Percentiles rank a stretch among this genome's conserved stretches.
Evolutionary conservation across 2,797 vertebrate species (phyloP).

Genomic region (Peromyscus melanophrys): DNA sequence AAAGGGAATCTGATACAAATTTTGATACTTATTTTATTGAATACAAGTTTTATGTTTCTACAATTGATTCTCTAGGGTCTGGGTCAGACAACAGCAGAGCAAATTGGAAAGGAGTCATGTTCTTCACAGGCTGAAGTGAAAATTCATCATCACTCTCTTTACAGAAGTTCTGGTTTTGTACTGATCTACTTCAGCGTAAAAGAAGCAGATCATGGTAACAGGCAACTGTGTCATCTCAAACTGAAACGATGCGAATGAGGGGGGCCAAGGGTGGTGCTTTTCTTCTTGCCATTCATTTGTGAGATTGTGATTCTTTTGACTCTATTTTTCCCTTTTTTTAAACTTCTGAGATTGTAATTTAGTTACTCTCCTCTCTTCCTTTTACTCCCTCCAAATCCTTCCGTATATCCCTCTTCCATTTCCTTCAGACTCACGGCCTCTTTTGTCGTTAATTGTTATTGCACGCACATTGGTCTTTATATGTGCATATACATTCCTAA

Average conservation of each 20-base stretch:
- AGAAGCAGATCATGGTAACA: not conserved
- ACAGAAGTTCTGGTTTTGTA: not conserved
- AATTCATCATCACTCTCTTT: not conserved
- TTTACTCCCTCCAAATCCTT: not conserved
- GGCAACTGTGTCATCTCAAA: not conserved
- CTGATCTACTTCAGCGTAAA: not conserved
- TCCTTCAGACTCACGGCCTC: not conserved
- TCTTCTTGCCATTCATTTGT: not conserved
- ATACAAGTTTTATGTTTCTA: constrained; percentile 24
- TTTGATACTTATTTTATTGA: constrained; percentile 8
- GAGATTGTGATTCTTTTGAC: not conserved
- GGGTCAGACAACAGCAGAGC: not conserved
- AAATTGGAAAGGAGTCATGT: not conserved
- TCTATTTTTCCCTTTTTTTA: not conserved
- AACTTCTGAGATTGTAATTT: not conserved
- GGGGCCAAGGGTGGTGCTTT: not conserved
- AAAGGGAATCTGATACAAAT: constrained; percentile 37
- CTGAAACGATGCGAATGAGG: not conserved
- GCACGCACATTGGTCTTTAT: too few species aligned
- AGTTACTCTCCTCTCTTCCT: not conserved
- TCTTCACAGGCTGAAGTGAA: constrained; percentile 61
- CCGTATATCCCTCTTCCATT: not conserved
- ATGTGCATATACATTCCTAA: not conserved
- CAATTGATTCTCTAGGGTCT: not conserved
- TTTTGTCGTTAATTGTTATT: not conserved